Percentiles rank a stretch among this genome's conserved stretches.
Conservation (phyloP, 1,140 invertebrate genomes). For the Streblospio benedicti region DNA sequence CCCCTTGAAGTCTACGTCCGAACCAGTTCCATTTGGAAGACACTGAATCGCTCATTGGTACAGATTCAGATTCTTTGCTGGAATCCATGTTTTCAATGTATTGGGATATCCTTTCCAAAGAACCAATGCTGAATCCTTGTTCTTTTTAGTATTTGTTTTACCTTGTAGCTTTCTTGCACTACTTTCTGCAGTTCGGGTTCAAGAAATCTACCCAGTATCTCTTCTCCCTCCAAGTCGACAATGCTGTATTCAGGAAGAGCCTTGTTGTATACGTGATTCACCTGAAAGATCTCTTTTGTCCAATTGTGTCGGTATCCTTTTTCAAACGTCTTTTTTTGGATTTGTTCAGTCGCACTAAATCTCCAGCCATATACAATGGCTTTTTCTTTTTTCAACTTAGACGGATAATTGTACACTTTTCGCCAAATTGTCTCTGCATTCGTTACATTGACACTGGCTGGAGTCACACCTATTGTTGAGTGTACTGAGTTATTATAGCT, state of each 20-base stretch:
- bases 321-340: slow-evolving; percentile 17
- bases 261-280: neutral
- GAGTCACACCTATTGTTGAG: slow-evolving; percentile 41
- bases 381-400: too few relatives aligned
- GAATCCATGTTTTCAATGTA: too few relatives aligned
- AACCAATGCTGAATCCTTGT: too few relatives aligned
- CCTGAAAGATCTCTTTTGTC: slow-evolving; percentile 18
- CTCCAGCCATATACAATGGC: slow-evolving; percentile 32
- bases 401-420: neutral
- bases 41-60: too few relatives aligned
- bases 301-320: slow-evolving; percentile 19
- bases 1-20: too few relatives aligned
- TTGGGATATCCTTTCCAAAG: too few relatives aligned
- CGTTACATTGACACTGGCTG: slow-evolving; percentile 30
- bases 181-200: slow-evolving; percentile 14
- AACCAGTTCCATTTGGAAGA: too few relatives aligned
- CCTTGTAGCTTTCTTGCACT: too few relatives aligned
- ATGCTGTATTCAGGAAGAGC: slow-evolving; percentile 8
- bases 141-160: too few relatives aligned
- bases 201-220: slow-evolving; percentile 16
- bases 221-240: slow-evolving; percentile 3
- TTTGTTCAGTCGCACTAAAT: slow-evolving; percentile 10
- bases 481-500: slow-evolving; percentile 47
- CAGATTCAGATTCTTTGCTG: too few relatives aligned
- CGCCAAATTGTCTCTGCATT: slow-evolving; percentile 2